Evolutionary conservation across 1,140 invertebrate genomes (phyloP).

Genomic region (Magallana gigas): DNA sequence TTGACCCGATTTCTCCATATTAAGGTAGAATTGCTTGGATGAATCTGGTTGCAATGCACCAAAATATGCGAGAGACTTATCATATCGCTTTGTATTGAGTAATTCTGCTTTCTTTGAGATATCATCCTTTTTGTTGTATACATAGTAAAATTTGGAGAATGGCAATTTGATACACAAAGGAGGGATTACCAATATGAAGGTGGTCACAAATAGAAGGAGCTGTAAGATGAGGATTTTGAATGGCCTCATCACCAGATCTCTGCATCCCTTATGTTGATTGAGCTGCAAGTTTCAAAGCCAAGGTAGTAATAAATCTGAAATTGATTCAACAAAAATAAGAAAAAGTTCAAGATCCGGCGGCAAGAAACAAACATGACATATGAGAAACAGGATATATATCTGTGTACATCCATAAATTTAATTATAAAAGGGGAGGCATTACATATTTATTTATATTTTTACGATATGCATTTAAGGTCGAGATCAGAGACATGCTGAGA

Average conservation of each 20-base stretch:
- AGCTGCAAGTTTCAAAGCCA: not conserved
- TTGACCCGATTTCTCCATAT: constrained; percentile 18
- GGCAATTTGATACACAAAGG: constrained; percentile 33
- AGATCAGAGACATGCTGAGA: too few species aligned
- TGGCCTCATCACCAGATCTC: constrained; percentile 3
- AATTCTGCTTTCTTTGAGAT: constrained; percentile 33
- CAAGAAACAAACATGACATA: too few species aligned
- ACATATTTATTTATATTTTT: too few species aligned
- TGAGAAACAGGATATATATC: too few species aligned
- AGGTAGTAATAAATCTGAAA: not conserved
- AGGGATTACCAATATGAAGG: constrained; percentile 32
- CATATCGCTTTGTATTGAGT: constrained; percentile 46
- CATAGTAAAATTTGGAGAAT: constrained; percentile 49
- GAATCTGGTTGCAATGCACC: not conserved
- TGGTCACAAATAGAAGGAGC: constrained; percentile 20
- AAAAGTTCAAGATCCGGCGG: too few species aligned
- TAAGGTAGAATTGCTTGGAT: constrained; percentile 36
- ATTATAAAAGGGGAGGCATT: too few species aligned
- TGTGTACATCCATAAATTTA: too few species aligned
- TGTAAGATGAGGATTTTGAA: not conserved
- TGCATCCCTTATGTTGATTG: not conserved
- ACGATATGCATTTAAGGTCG: too few species aligned
- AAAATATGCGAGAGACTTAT: constrained; percentile 44
- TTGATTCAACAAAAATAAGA: not conserved
- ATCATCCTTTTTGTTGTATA: constrained; percentile 38